Base-by-base conservation (phyloP, 1,140 invertebrate species). In the Lucilia sericata region DNA sequence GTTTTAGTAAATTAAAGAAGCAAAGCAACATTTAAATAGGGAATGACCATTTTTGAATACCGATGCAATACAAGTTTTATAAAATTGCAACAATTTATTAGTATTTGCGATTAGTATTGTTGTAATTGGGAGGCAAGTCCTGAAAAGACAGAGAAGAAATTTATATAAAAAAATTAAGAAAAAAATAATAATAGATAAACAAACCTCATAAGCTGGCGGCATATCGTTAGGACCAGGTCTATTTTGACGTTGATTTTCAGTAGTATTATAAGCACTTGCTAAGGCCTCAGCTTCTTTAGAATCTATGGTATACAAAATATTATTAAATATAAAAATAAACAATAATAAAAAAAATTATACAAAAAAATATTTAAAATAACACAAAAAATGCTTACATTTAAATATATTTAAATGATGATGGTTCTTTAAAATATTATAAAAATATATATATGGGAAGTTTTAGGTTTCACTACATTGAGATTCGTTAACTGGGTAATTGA, bases 201-300 rank as follows among this genome's bases (percentile, higher is more conserved):
- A 94, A 93, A 96, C 96, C 91, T 96, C 96, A 88, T 96, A 96
- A 60, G 95, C 93, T 78, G 96, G 96, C 85, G 97, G 96, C 85
- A 97, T 95, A 87, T 96, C 97, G 82, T 96, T 96, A 88, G 95
- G 95, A 87, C 86, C 88, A 82, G 86, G 84, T 85, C 85, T 86
- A 65, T 88, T 86, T 82, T 87, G 84, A 30, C 87, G 85, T 88
- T 90, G 89, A 51, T 90, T 90, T 76, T 90, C 88, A 5, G 88
- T 86, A 84, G 89, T 90, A 93, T 97, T 96, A 88, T 96, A 97
- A 83, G 96, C 97, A 91, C 94, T 96, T 90, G 95, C 95, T 74
- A 96, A 96, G 87, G 96, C 96, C 92, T 97, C 96, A 25, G 94
- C 94, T 87, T 96, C 96, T 92, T 97, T 97, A 74, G 95, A 95